Base-by-base conservation (phyloP, 2,113 vertebrate genomes). In the Uria aalge region DNA sequence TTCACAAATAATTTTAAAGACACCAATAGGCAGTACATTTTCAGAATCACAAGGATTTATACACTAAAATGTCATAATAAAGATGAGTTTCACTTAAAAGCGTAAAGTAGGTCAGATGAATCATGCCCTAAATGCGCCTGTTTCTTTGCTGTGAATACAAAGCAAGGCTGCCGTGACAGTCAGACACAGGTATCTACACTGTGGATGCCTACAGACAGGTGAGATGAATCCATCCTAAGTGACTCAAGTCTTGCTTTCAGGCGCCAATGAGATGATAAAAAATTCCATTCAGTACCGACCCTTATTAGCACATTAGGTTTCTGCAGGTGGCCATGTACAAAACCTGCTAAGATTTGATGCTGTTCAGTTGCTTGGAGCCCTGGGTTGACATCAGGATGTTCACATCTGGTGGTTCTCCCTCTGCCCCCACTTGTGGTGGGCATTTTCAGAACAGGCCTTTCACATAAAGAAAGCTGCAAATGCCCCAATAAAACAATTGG, bases 41-140 rank as follows among this genome's bases (percentile, higher is more conserved):
- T 36, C 0, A 0, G 30, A 84, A 88, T 69, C 18, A 22, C 36
- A 90, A 68, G 27, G 60, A 91, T 64, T 88, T 76, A 85, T 82
- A 81, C 36, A 67, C 40, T 48, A 1, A 38, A 75, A 40, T 27
- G 32, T 38, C 53, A 60, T 20, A 89, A 62, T 11, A 92, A 67
- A 57, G 27, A 62, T 21, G 34, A 82, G 34, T 62, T 79, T 76
- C 71, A 72, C 6, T 6, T 0, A 76, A 72, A 79, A 18, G 66
- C 6, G 16, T 72, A 75, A 96, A 97, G 81, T 93, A 94, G 92
- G 87, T 93, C 96, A 88, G 74, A 48, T 11, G 45, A 96, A 48
- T 57, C 87, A 60, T 73, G 93, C 30, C 84, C 89, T 85, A 81
- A 78, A 92, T 87, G n/a, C 17, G 40, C 52, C 77, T 60, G 40